Conservation (phyloP, 1,140 invertebrate genomes). For the Heliothis virescens region DNA sequence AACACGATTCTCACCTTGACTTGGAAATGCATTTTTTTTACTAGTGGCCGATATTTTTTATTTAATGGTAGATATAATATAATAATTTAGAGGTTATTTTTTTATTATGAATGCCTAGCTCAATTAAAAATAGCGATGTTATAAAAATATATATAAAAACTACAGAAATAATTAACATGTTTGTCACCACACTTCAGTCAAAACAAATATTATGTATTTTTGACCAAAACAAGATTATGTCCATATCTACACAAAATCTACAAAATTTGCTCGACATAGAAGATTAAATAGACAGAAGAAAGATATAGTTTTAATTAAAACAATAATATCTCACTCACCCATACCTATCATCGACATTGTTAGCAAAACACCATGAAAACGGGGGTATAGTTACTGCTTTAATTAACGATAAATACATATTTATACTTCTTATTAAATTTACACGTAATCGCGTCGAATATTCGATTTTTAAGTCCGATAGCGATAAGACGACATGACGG, state of each 20-base stretch:
- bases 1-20: not conserved
- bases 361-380: constrained; percentile 72
- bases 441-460: constrained; percentile 9
- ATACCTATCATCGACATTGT: constrained; percentile 60
- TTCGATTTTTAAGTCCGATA: not conserved
- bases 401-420: constrained; percentile 50
- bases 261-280: not conserved
- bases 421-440: not conserved
- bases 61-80: no score
- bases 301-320: not conserved
- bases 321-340: constrained; percentile 53
- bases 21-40: not conserved
- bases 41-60: no score
- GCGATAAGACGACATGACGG: constrained; percentile 32
- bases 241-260: no score
- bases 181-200: no score
- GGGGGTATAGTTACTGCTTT: constrained; percentile 86
- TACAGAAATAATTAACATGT: no score
- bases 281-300: not conserved
- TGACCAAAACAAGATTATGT: no score
- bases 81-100: no score
- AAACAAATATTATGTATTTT: no score
- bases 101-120: no score
- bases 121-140: no score
- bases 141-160: no score